These are phyloP conservation scores for western clawed frog (Xenopus tropicalis) DNA, from an alignment of 2,113 vertebrate species.

Conservation along the genomic window UCB_Xtro_10.0 CM004448.2:136114501-136115000, in stretches of 20 bases:
- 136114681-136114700: no score
- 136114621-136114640: no score
- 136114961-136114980: background rate
- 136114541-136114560: no score
- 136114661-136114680: no score
- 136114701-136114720: background rate
- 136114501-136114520: no score
- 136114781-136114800: slow-evolving; percentile 1
- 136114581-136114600: no score
- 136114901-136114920: background rate
- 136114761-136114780: slow-evolving; percentile 18
- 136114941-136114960: slow-evolving; percentile 1
- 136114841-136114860: background rate
- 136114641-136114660: no score
- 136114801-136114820: background rate
- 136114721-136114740: slow-evolving; percentile 8
- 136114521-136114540: no score
- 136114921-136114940: background rate
- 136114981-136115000: background rate
- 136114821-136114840: background rate
- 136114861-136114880: background rate
- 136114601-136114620: no score
- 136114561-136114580: no score
- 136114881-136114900: background rate
- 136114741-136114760: background rate